Evolutionary conservation across 2,113 vertebrate species (phyloP).

Genomic region (Desmodus rotundus): DNA sequence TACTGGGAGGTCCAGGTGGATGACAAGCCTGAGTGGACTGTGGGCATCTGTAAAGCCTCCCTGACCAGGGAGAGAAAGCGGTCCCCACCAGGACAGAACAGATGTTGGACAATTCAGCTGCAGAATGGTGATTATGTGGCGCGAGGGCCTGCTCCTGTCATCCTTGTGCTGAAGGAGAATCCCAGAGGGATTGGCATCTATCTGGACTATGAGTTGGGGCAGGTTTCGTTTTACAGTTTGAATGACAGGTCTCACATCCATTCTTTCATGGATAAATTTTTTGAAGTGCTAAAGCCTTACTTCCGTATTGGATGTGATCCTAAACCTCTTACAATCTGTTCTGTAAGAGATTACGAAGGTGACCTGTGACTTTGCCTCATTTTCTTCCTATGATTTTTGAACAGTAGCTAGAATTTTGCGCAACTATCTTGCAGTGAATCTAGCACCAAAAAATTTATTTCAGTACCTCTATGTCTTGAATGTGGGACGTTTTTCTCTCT

Average conservation of each 20-base stretch:
- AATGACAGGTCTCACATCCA: constrained; percentile 44
- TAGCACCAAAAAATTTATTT: not conserved
- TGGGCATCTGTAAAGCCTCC: constrained; percentile 2
- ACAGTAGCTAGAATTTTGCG: not conserved
- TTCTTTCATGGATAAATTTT: constrained; percentile 49
- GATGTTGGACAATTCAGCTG: constrained; percentile 2
- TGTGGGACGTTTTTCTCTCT: not conserved
- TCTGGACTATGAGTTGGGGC: constrained; percentile 35
- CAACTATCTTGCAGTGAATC: not conserved
- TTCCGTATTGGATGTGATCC: constrained; percentile 63
- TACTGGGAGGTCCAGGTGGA: constrained; percentile 36
- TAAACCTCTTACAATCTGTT: constrained; percentile 39
- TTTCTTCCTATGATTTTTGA: not conserved
- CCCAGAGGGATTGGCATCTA: not conserved
- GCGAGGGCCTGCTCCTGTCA: not conserved
- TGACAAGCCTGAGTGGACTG: constrained; percentile 42
- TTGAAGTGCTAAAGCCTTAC: constrained; percentile 42
- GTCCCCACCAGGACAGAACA: not conserved
- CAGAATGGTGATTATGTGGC: not conserved
- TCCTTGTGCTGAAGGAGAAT: constrained; percentile 14
- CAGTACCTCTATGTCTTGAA: not conserved
- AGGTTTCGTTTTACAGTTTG: constrained; percentile 45
- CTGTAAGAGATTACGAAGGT: not conserved
- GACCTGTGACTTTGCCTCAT: not conserved
- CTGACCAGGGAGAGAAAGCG: not conserved